Percentiles rank a stretch among this genome's conserved stretches.
phyloP scores from a whole-genome alignment of 2,888 invertebrate species.

The Drosophila cognata region DNA sequence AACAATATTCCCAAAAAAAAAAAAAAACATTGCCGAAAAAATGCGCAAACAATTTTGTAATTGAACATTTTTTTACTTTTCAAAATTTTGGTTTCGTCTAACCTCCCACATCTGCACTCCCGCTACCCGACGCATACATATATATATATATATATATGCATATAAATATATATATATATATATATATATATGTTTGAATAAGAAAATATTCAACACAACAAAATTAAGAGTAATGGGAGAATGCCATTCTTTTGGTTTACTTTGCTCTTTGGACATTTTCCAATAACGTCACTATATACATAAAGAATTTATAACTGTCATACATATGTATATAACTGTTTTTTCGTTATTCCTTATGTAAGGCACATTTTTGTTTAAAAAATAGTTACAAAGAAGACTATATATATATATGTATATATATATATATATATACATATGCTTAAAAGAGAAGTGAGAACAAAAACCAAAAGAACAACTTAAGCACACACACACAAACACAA shows the following conservation, averaged over 20 bases:
- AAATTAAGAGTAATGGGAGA: neutral
- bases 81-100: conserved; percentile 18
- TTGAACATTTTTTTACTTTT: conserved; percentile 8
- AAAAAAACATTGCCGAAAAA: conserved; percentile 30
- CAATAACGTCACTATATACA: neutral
- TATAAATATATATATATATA: neutral
- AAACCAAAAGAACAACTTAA: conserved; percentile 37
- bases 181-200: neutral
- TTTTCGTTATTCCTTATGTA: conserved; percentile 28
- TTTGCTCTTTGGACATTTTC: neutral
- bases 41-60: conserved; percentile 51
- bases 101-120: neutral
- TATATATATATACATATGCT: neutral
- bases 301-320: neutral
- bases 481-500: conserved; percentile 22
- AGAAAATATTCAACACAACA: neutral
- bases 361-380: conserved; percentile 24
- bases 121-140: neutral
- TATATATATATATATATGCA: neutral
- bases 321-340: conserved; percentile 15
- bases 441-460: conserved; percentile 13
- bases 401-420: neutral
- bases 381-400: conserved; percentile 22
- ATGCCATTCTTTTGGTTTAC: neutral
- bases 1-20: conserved; percentile 2